Evolutionary conservation across 2,113 vertebrate species (phyloP), one percentile per base, ranked within the genome.

Genomic region (Hylia prasina): DNA sequence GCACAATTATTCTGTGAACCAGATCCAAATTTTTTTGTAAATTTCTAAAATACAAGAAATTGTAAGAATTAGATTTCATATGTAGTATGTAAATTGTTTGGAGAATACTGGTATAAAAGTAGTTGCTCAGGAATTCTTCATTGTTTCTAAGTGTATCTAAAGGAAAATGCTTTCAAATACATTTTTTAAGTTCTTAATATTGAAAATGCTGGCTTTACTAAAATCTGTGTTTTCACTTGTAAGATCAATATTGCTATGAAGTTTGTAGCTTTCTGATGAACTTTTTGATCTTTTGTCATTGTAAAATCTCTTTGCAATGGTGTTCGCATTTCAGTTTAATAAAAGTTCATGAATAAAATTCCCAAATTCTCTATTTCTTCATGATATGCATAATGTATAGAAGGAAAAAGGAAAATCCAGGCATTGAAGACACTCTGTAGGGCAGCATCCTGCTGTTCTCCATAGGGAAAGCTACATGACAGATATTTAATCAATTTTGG

Each of bases 41-140:
- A 90, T 92, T 92, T 89, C 79, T 86, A 83, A 89, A 88, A 89
- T 63, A 19, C 35, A 94, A 93, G 5, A n/a, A 73, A 79, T 51
- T 51, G 68, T 11, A 51, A 64, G 72, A 81, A 63, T 87, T 69
- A 76, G 61, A 93, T 96, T 91, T 78, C 88, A 42, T 70, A 65
- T 15, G 22, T 28, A 80, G 60, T 89, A n/a, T 51, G n/a, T 53
- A 47, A 53, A 48, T 92, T 71, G 51, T 28, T 89, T 90, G 78
- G 65, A 84, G 28, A 94, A 92, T 84, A 97, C 87, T 91, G 61
- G 85, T 93, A 87, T 60, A 93, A 96, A 96, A 97, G 91, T 65
- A 85, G 76, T 77, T 91, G 88, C 95, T 96, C 92, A 94, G 97
- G 94, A 97, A 97, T 94, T 88, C 61, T 84, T 96, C 76, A 68